phyloP scores from a whole-genome alignment of 1,140 invertebrate genomes.

The Cotesia glomerata region DNA sequence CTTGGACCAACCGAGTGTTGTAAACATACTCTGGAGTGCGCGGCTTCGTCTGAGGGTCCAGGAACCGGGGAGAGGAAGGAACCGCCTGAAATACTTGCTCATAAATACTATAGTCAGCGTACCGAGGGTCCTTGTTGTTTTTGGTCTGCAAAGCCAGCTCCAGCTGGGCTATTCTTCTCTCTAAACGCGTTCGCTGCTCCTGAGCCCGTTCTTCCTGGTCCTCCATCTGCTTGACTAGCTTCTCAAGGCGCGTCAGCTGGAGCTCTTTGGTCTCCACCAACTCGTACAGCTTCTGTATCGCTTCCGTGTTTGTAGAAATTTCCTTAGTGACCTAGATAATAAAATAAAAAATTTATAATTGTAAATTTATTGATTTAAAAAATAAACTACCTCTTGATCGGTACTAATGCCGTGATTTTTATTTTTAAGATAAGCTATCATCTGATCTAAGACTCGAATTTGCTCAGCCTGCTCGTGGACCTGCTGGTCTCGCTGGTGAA shows the following conservation, averaged over 20 bases:
- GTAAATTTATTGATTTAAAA: slow-evolving; percentile 3
- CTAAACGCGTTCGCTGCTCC: slow-evolving; percentile 67
- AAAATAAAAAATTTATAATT: neutral
- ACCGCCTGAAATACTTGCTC: neutral
- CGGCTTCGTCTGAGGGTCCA: neutral
- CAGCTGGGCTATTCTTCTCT: slow-evolving; percentile 67
- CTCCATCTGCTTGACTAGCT: slow-evolving; percentile 67
- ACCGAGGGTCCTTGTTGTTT: slow-evolving; percentile 43
- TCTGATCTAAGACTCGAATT: slow-evolving; percentile 63
- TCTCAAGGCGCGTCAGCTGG: slow-evolving; percentile 66
- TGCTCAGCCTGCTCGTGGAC: slow-evolving; percentile 63
- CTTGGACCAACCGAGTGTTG: neutral
- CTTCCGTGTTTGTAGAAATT: slow-evolving; percentile 63
- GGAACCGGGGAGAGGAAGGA: neutral
- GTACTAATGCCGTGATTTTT: neutral
- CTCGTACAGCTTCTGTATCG: slow-evolving; percentile 63
- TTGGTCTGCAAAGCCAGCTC: slow-evolving; percentile 59
- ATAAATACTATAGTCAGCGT: slow-evolving; percentile 28
- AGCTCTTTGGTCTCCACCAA: slow-evolving; percentile 66
- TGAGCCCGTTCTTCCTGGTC: slow-evolving; percentile 68
- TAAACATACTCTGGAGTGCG: neutral
- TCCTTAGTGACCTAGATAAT: slow-evolving; percentile 60
- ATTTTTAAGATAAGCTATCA: slow-evolving; percentile 62
- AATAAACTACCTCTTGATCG: neutral
- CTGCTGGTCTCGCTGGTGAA: slow-evolving; percentile 64